phyloP scores from a whole-genome alignment of 1,140 invertebrate species.

The Tetramorium parvispinum region DNA sequence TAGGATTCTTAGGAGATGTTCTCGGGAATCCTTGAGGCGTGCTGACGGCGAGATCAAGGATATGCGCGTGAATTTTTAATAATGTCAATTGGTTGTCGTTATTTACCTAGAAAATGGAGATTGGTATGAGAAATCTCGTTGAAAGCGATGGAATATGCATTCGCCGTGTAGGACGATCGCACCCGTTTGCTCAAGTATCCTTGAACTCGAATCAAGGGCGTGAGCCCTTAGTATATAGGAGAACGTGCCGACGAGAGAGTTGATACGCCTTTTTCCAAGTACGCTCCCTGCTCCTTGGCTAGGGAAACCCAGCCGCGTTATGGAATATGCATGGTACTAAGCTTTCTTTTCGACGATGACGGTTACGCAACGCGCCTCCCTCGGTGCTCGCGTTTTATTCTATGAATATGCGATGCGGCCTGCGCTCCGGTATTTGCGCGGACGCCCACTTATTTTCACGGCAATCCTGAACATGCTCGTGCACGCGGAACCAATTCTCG shows the following conservation, averaged over 20 bases:
- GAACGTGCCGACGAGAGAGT: not conserved
- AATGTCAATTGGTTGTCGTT: not conserved
- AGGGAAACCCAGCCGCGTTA: not conserved
- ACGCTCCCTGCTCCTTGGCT: not conserved
- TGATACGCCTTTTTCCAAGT: not conserved
- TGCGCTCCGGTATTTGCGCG: slow-evolving; percentile 43
- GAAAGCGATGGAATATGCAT: not conserved
- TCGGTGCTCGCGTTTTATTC: slow-evolving; percentile 45
- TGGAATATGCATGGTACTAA: slow-evolving; percentile 45
- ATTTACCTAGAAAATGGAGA: not conserved
- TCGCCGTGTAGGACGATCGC: too few relatives aligned
- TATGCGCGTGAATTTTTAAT: slow-evolving; percentile 14
- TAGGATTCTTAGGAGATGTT: not conserved
- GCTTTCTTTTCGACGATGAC: slow-evolving; percentile 38
- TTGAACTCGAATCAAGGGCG: slow-evolving; percentile 44
- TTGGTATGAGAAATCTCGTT: not conserved
- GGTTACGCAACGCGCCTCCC: slow-evolving; percentile 28
- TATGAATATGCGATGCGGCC: slow-evolving; percentile 54
- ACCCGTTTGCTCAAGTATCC: slow-evolving; percentile 1
- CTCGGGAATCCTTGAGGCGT: not conserved
- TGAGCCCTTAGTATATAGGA: not conserved
- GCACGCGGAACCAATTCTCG: slow-evolving; percentile 42
- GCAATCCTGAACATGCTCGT: slow-evolving; percentile 30
- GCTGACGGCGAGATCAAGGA: not conserved
- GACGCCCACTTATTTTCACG: slow-evolving; percentile 48